Conservation (phyloP, 2,888 invertebrate genomes). For the Orthosia gothica region DNA sequence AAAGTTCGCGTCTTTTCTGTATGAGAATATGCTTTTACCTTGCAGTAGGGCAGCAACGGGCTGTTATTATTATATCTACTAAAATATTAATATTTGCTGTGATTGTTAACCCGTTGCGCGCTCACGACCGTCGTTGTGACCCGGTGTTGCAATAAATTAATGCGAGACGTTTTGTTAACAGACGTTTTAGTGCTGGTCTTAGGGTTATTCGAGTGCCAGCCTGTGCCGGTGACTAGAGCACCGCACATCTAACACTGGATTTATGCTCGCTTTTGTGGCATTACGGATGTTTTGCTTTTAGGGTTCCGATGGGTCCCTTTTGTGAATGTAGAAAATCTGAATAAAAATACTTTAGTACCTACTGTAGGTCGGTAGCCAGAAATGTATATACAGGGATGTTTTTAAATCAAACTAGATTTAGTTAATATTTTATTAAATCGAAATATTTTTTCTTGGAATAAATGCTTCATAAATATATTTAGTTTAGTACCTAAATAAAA, state of each 20-base stretch:
- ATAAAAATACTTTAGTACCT: background rate
- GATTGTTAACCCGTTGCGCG: conserved; percentile 54
- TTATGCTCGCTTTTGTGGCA: conserved; percentile 37
- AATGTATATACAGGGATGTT: too few relatives aligned
- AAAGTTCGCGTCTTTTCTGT: too few relatives aligned
- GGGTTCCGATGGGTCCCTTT: background rate
- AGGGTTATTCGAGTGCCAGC: conserved; percentile 27
- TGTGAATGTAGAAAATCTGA: background rate
- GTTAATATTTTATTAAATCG: too few relatives aligned
- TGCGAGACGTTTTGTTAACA: conserved; percentile 71
- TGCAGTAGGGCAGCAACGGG: too few relatives aligned
- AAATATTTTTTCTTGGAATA: too few relatives aligned
- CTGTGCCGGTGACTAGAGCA: conserved; percentile 19
- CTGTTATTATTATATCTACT: background rate
- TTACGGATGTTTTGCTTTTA: background rate
- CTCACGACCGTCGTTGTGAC: conserved; percentile 67
- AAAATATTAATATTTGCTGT: conserved; percentile 28
- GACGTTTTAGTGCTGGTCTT: conserved; percentile 65
- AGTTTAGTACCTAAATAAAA: too few relatives aligned
- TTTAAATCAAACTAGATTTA: too few relatives aligned
- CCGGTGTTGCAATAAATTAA: conserved; percentile 78
- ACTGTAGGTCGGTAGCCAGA: too few relatives aligned
- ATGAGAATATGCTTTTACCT: too few relatives aligned
- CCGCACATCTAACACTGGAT: conserved; percentile 23
- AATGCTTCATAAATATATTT: too few relatives aligned